A percentile compares a stretch with the other conserved stretches of the same genome.
Evolutionary conservation across 2,888 invertebrate species (phyloP).

Genomic region (Vandiemenella viatica): DNA sequence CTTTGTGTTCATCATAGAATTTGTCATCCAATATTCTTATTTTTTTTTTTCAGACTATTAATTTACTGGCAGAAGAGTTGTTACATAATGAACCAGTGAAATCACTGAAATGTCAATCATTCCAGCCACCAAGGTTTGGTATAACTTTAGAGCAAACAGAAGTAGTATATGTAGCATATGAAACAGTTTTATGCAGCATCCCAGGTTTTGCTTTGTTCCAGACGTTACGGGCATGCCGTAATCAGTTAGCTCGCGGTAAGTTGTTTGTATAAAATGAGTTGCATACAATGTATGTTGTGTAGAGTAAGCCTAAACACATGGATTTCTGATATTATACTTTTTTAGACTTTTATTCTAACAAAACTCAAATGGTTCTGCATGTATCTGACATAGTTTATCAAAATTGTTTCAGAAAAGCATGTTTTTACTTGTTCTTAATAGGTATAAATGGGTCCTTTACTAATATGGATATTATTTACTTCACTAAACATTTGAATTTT

Average conservation of each 20-base stretch:
- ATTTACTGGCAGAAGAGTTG: constrained; percentile 64
- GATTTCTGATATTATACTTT: no score
- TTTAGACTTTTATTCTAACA: no score
- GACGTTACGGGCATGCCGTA: constrained; percentile 59
- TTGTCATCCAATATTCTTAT: background rate
- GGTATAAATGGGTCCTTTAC: no score
- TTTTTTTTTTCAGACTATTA: constrained; percentile 42
- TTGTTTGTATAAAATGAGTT: background rate
- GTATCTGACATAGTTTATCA: no score
- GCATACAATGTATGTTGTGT: no score
- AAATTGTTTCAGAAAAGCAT: no score
- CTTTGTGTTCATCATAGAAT: background rate
- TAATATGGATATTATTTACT: no score
- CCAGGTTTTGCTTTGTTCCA: constrained; percentile 66
- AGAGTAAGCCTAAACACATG: no score
- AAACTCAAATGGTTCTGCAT: no score
- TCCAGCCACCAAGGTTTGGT: constrained; percentile 32
- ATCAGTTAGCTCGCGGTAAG: constrained; percentile 63
- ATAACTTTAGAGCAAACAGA: constrained; percentile 34
- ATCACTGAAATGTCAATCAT: constrained; percentile 63
- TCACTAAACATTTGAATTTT: no score
- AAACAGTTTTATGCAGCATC: constrained; percentile 53
- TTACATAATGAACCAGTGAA: constrained; percentile 68
- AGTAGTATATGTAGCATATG: constrained; percentile 62
- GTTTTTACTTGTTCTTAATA: no score